Evolutionary conservation across 2,797 vertebrate genomes (phyloP), one percentile per base, ranked within the genome.

Genomic region (Sebastes minor): DNA sequence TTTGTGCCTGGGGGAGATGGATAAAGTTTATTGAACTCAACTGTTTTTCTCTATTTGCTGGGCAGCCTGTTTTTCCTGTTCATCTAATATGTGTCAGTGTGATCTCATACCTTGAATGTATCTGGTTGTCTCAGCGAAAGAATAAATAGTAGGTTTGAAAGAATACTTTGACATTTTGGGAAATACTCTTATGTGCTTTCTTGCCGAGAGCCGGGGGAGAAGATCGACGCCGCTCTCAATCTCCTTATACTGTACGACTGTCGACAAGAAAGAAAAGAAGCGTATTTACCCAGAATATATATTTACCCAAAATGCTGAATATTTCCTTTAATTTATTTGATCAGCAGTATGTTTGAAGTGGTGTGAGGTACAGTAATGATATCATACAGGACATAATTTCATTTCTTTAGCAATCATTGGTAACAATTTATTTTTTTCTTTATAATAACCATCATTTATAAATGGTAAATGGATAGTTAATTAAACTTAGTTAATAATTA

Each of bases 1-100:
- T 56, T 67, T 46, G 38, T 52, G 81, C 81, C 78, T 53, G 28
- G 46, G 63, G 35, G 84, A 82, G 57, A 72, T 6, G 20, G 73
- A 80, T 66, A 66, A 74, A 52, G 62, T 85, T 81, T 89, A 83
- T 81, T 79, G 65, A 87, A 84, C 68, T 78, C 16, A 60, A 28
- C 11, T 4, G 30, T 78, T 65, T 82, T 67, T 46, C 27, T 75
- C 27, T 72, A 46, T 57, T 64, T 72, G 27, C 55, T 76, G 20
- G 16, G 18, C 27, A 10, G 5, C 4, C 2, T 23, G 42, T 28
- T 72, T 66, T 75, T 65, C 46, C 27, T 16, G 2, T 73, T 52
- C 7, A 71, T 75, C 8, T 46, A 8, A 27, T 27, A 28, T 30
- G n/a, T 28, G 9, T 66, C 22, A 20, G 18, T 18, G 38, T 18